These are phyloP conservation scores for Caretta caretta DNA, from an alignment of 2,113 vertebrate species.

Conservation along the genomic window DNA sequence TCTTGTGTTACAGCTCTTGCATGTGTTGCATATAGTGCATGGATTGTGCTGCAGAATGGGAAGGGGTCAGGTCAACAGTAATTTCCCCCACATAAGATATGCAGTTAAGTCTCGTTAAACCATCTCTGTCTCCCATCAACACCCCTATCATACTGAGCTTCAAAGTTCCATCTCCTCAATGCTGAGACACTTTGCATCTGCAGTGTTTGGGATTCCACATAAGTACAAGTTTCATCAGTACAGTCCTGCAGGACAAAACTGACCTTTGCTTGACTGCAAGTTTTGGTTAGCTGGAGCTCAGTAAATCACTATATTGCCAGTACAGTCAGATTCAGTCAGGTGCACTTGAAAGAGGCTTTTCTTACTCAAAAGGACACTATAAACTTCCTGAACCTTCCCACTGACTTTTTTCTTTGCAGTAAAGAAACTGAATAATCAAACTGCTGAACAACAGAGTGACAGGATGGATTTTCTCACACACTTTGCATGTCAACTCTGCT, in stretches of 20 bases:
- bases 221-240: not conserved
- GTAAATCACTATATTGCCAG: not conserved
- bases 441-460: not conserved
- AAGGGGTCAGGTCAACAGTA: too few species aligned
- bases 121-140: not conserved
- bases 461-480: not conserved
- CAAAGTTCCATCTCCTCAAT: not conserved
- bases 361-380: not conserved
- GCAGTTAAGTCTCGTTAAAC: not conserved
- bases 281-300: not conserved
- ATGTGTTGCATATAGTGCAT: too few species aligned
- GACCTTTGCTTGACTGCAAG: not conserved
- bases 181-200: not conserved
- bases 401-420: not conserved
- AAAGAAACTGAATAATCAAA: not conserved
- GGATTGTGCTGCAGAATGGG: too few species aligned
- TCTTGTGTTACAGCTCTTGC: too few species aligned
- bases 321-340: not conserved
- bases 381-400: not conserved
- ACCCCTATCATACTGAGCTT: not conserved
- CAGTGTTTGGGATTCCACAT: not conserved
- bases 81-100: not conserved
- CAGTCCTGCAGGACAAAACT: not conserved
- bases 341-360: not conserved
- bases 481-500: not conserved